Conservation (phyloP, 2,888 invertebrate genomes). For the Galeruca laticollis region DNA sequence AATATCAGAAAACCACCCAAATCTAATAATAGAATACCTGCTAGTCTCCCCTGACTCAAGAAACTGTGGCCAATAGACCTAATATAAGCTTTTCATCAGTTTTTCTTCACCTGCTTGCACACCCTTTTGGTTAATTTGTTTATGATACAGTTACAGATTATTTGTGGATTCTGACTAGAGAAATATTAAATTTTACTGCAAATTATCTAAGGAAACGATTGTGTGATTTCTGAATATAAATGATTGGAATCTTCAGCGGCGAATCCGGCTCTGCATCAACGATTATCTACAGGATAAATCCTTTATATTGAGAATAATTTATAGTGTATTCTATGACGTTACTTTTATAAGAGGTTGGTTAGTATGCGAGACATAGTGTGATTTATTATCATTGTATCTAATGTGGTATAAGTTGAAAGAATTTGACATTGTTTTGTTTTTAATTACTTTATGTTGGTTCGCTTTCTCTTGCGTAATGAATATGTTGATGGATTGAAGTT, state of each 20-base stretch:
- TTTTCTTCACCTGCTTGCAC: too few species aligned
- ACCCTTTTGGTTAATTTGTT: too few species aligned
- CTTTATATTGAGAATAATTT: constrained; percentile 46
- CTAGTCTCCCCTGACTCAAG: too few species aligned
- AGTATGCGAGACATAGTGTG: constrained; percentile 39
- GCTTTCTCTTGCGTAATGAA: constrained; percentile 43
- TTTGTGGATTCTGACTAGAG: too few species aligned
- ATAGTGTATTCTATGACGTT: constrained; percentile 43
- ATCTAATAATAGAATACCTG: too few species aligned
- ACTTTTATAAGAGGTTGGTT: constrained; percentile 39
- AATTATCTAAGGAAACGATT: too few species aligned
- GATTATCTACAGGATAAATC: constrained; percentile 48
- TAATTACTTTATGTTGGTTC: constrained; percentile 35
- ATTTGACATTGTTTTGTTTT: constrained; percentile 47
- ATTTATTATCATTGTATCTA: constrained; percentile 46
- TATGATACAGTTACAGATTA: too few species aligned
- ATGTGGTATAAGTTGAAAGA: constrained; percentile 41
- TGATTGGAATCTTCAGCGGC: background rate
- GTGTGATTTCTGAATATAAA: too few species aligned
- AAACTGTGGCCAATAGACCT: too few species aligned
- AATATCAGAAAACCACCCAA: too few species aligned
- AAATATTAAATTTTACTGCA: too few species aligned
- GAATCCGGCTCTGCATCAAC: constrained; percentile 11
- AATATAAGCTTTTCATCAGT: too few species aligned
- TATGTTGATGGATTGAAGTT: constrained; percentile 41